phyloP scores from a whole-genome alignment of 2,113 vertebrate species.

The Zapus hudsonius region DNA sequence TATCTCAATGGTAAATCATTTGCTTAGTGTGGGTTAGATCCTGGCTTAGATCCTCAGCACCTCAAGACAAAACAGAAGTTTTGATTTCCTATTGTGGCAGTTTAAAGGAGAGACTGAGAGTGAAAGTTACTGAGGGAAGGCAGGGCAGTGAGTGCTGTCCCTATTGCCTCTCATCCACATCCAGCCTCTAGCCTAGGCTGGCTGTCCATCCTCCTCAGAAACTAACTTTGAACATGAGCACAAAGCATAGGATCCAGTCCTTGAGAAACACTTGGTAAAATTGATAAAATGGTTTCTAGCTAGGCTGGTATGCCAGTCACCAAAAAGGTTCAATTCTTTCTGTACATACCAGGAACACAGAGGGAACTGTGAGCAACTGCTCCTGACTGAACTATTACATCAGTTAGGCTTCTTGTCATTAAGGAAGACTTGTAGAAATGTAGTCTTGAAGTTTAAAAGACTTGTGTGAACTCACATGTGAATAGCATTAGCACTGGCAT shows the following conservation, averaged over 20 bases:
- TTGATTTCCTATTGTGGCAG: conserved; percentile 34
- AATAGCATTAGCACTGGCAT: not conserved
- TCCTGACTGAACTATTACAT: conserved; percentile 25
- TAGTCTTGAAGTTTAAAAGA: conserved; percentile 13
- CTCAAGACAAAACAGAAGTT: not conserved
- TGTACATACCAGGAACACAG: not conserved
- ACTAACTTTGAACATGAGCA: not conserved
- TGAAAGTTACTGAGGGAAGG: not conserved
- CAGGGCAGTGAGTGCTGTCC: not conserved
- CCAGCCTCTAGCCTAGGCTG: not conserved
- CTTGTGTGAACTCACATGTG: not conserved
- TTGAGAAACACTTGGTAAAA: not conserved
- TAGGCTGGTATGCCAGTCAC: not conserved
- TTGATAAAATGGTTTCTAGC: conserved; percentile 36
- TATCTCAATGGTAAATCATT: not conserved
- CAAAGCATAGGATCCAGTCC: not conserved
- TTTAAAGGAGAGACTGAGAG: not conserved
- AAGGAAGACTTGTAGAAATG: not conserved
- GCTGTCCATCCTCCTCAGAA: not conserved
- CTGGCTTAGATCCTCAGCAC: not conserved
- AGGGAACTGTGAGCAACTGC: not conserved
- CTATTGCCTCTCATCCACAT: no score
- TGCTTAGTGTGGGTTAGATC: not conserved
- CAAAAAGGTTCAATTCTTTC: not conserved
- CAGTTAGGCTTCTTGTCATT: conserved; percentile 4